Evolutionary conservation across 1,140 invertebrate genomes (phyloP).

Genomic region (Drosophila sproati): DNA sequence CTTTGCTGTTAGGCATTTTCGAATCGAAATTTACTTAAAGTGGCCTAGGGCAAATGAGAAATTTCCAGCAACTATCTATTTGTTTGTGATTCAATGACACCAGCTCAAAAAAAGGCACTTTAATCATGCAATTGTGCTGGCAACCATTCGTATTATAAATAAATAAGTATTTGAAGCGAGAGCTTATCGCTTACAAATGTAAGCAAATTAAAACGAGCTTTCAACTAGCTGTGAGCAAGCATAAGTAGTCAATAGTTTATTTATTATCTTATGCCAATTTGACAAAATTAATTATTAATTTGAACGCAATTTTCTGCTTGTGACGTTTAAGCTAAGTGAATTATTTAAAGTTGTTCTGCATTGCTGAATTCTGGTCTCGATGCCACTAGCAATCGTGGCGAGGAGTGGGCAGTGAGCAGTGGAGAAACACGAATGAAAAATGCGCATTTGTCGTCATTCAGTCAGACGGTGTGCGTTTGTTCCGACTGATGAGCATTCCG

Average conservation of each 20-base stretch:
- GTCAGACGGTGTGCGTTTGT: conserved; percentile 16
- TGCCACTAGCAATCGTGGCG: background rate
- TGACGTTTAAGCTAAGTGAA: conserved; percentile 3
- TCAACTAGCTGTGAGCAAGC: too few relatives aligned
- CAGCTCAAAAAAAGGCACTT: background rate
- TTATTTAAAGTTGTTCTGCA: conserved; percentile 25
- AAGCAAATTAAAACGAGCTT: too few relatives aligned
- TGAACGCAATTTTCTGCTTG: background rate
- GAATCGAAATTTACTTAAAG: conserved; percentile 24
- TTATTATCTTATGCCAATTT: background rate
- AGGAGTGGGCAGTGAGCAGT: background rate
- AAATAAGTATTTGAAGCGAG: too few relatives aligned
- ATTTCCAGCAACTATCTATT: conserved; percentile 11
- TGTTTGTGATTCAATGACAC: conserved; percentile 25
- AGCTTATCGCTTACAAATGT: too few relatives aligned
- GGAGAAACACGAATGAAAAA: conserved; percentile 1
- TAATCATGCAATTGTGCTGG: too few relatives aligned
- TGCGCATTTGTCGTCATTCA: conserved; percentile 26
- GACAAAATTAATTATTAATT: background rate
- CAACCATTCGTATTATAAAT: too few relatives aligned
- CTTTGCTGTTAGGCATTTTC: conserved; percentile 21
- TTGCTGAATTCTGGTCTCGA: conserved; percentile 14
- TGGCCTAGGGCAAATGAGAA: conserved; percentile 18
- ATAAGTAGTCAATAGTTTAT: too few relatives aligned
- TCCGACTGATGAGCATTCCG: conserved; percentile 30